A percentile compares a stretch with the other conserved stretches of the same genome.
Evolutionary conservation across 1,140 invertebrate genomes (phyloP).

Genomic region (Araneus ventricosus): DNA sequence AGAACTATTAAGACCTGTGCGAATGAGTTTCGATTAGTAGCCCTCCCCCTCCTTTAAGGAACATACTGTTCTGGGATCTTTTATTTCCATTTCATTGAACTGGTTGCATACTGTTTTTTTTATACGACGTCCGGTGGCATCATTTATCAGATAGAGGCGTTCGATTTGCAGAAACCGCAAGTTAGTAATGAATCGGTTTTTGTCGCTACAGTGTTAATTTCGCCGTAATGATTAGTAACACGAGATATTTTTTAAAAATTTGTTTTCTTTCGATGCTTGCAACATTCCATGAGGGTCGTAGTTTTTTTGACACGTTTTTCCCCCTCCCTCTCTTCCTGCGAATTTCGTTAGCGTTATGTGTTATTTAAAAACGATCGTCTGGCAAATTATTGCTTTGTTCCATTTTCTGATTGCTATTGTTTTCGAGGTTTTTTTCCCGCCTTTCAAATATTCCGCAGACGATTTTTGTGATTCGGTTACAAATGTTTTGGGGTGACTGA

Average conservation of each 20-base stretch:
- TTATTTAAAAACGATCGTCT: slow-evolving; percentile 32
- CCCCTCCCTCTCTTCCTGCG: background rate
- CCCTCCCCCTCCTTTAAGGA: slow-evolving; percentile 35
- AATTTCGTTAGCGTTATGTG: background rate
- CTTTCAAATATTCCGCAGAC: background rate
- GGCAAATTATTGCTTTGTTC: slow-evolving; percentile 52
- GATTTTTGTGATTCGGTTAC: slow-evolving; percentile 3
- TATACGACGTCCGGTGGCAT: slow-evolving; percentile 42
- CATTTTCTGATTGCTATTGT: slow-evolving; percentile 33
- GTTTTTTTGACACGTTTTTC: slow-evolving; percentile 24
- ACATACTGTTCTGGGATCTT: slow-evolving; percentile 43
- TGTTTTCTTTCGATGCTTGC: slow-evolving; percentile 7
- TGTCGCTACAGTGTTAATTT: slow-evolving; percentile 55
- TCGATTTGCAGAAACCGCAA: slow-evolving; percentile 66
- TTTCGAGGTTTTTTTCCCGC: background rate
- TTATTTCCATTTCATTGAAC: slow-evolving; percentile 71
- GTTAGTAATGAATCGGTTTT: slow-evolving; percentile 60
- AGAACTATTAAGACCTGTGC: slow-evolving; percentile 49
- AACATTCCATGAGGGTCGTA: slow-evolving; percentile 18
- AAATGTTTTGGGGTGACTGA: background rate
- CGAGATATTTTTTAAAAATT: slow-evolving; percentile 24
- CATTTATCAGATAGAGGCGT: slow-evolving; percentile 64
- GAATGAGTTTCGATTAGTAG: slow-evolving; percentile 61
- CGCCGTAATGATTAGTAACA: slow-evolving; percentile 59
- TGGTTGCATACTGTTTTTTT: slow-evolving; percentile 16